A percentile compares a stretch with the other conserved stretches of the same genome.
Evolutionary conservation across 2,113 vertebrate genomes (phyloP).

Genomic region (Synchiropus splendidus): DNA sequence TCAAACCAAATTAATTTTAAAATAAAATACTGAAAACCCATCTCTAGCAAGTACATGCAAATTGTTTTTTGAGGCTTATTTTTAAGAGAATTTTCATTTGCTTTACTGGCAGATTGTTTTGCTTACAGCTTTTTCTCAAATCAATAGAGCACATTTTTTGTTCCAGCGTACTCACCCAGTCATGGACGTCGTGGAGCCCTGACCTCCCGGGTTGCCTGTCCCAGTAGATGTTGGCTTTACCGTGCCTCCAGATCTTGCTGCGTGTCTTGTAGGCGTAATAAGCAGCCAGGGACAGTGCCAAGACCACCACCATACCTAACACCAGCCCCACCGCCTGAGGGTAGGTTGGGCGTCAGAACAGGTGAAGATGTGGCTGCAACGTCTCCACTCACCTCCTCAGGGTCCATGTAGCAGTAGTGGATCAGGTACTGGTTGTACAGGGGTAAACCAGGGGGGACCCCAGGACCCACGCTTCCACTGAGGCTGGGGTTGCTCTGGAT

Average conservation of each 20-base stretch:
- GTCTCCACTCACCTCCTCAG: constrained; percentile 68
- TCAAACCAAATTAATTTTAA: too few relatives aligned
- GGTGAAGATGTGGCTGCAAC: neutral
- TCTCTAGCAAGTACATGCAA: too few relatives aligned
- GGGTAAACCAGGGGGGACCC: constrained; percentile 48
- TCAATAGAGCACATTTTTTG: too few relatives aligned
- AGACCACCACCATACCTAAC: constrained; percentile 71
- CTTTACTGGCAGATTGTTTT: too few relatives aligned
- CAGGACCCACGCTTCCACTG: constrained; percentile 42
- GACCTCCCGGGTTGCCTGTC: constrained; percentile 40
- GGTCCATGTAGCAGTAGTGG: constrained; percentile 85
- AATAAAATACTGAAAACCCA: too few relatives aligned
- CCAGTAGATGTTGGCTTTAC: constrained; percentile 76
- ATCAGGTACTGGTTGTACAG: constrained; percentile 74
- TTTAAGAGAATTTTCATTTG: too few relatives aligned
- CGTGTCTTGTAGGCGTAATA: constrained; percentile 77
- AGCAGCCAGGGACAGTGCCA: constrained; percentile 68
- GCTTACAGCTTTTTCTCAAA: too few relatives aligned
- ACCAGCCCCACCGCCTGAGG: constrained; percentile 72
- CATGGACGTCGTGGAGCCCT: constrained; percentile 67
- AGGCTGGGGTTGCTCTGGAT: constrained; percentile 60
- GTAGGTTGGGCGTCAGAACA: neutral
- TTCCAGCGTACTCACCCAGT: constrained; percentile 65
- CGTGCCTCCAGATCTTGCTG: constrained; percentile 76
- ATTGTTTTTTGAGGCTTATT: too few relatives aligned